These are phyloP conservation scores for Panthera tigris DNA, from an alignment of 2,113 vertebrate genomes.

Conservation along the genomic window DNA sequence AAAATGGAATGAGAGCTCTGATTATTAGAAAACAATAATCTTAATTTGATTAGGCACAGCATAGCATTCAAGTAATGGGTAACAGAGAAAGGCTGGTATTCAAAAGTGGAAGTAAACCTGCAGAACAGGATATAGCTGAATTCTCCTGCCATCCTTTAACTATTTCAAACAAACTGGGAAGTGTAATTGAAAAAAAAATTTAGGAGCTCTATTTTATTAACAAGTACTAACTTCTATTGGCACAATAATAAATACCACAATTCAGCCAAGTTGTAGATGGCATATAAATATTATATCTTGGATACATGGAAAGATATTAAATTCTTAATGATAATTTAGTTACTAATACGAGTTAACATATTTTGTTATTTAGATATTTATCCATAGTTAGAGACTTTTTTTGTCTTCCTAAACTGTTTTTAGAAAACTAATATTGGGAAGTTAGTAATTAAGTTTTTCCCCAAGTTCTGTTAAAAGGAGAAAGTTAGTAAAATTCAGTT, in stretches of 20 bases:
- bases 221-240: not conserved
- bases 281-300: not conserved
- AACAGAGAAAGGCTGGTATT: not conserved
- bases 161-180: not conserved
- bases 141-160: not conserved
- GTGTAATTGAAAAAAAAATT: not conserved
- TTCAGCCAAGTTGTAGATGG: not conserved
- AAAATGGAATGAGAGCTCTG: not conserved
- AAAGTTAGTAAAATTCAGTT: not conserved
- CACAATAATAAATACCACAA: not conserved
- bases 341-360: not conserved
- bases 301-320: not conserved
- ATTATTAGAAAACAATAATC: not conserved
- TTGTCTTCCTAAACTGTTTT: slow-evolving; percentile 18
- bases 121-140: not conserved
- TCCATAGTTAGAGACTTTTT: not conserved
- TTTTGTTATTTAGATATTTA: not conserved
- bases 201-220: not conserved
- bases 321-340: slow-evolving; percentile 11
- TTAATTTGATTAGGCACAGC: not conserved
- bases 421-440: not conserved
- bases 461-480: not conserved
- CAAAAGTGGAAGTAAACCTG: not conserved
- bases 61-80: not conserved
- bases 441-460: not conserved